phyloP scores from a whole-genome alignment of 2,888 invertebrate genomes.

The Ametastegia equiseti region DNA sequence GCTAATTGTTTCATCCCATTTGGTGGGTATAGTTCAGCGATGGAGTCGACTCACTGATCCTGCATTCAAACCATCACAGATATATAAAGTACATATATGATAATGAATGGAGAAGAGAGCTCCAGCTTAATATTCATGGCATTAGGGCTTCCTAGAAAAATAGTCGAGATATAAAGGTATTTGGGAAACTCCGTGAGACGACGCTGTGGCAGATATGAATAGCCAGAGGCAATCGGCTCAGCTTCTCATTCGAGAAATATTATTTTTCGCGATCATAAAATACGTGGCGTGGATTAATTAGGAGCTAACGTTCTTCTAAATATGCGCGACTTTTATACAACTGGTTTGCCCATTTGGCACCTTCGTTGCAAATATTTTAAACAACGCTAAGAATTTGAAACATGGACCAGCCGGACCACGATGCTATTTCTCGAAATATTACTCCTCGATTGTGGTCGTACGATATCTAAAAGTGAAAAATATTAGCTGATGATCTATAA shows the following conservation, averaged over 20 bases:
- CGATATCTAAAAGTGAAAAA: no score
- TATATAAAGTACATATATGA: not conserved
- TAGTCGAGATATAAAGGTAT: not conserved
- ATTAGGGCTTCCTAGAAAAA: not conserved
- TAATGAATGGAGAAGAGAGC: not conserved
- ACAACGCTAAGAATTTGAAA: not conserved
- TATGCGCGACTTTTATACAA: not conserved
- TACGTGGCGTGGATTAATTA: not conserved
- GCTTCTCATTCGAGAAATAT: not conserved
- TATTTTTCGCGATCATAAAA: not conserved
- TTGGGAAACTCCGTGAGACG: not conserved
- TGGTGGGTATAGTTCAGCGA: not conserved
- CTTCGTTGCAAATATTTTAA: not conserved
- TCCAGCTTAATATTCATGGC: not conserved
- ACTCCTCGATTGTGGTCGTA: not conserved
- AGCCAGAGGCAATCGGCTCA: not conserved
- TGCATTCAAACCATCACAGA: not conserved
- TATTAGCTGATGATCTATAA: no score
- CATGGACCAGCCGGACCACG: not conserved
- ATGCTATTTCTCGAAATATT: not conserved
- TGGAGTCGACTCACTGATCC: not conserved
- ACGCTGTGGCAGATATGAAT: not conserved
- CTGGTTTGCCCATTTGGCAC: not conserved
- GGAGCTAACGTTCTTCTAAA: not conserved
- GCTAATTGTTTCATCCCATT: not conserved